Conservation (phyloP, 2,113 vertebrate species). For the Elanus axillaris region DNA sequence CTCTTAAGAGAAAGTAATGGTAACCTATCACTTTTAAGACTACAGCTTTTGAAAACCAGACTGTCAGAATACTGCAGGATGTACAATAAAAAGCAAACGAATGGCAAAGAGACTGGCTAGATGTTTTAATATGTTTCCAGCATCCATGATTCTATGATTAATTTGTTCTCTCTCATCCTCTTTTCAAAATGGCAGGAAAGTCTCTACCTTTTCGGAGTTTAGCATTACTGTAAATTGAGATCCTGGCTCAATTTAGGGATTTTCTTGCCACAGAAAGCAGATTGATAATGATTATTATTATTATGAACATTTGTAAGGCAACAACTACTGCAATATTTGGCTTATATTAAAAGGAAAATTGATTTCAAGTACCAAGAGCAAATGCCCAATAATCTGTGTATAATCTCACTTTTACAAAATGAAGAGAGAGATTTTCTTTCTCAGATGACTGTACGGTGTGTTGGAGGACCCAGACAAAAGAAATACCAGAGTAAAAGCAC, state of each 20-base stretch:
- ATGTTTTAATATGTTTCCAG: constrained; percentile 47
- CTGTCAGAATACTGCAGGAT: constrained; percentile 37
- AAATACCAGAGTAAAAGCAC: background rate
- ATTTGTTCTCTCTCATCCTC: constrained; percentile 40
- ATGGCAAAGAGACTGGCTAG: background rate
- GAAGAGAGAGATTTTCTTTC: background rate
- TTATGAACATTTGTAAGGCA: constrained; percentile 7
- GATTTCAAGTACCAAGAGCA: background rate
- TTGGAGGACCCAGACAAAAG: background rate
- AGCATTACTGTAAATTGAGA: background rate
- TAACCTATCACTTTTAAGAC: constrained; percentile 60
- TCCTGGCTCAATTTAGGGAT: constrained; percentile 13
- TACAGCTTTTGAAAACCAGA: constrained; percentile 47
- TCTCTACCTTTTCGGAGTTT: constrained; percentile 8
- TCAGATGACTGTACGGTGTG: background rate
- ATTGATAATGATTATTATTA: constrained; percentile 41
- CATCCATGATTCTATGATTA: background rate
- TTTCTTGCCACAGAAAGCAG: constrained; percentile 36
- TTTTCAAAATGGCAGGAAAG: constrained; percentile 36
- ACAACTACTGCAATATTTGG: constrained; percentile 3
- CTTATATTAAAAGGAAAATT: constrained; percentile 1
- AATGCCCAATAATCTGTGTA: background rate
- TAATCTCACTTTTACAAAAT: background rate
- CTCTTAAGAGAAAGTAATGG: constrained; percentile 59
- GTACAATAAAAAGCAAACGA: background rate